Evolutionary conservation across 2,113 vertebrate species (phyloP).

Genomic region (Clarias macrocephalus): DNA sequence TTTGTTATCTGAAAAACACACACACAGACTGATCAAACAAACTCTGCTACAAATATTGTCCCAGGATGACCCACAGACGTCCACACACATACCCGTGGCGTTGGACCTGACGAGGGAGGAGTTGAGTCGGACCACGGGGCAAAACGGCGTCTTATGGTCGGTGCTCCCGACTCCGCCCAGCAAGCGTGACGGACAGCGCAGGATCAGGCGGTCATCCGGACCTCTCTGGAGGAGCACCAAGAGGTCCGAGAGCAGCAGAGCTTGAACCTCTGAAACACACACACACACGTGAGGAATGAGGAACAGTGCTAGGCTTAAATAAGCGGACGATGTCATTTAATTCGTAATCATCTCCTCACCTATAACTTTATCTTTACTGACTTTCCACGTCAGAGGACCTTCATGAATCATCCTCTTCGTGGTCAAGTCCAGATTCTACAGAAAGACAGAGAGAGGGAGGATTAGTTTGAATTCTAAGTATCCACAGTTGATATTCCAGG

Average conservation of each 20-base stretch:
- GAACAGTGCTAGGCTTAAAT: too few relatives aligned
- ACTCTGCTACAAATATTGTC: too few relatives aligned
- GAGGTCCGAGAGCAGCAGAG: constrained; percentile 86
- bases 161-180: constrained; percentile 71
- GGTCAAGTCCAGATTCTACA: constrained; percentile 88
- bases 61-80: too few relatives aligned
- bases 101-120: constrained; percentile 85
- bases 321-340: background rate
- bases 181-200: constrained; percentile 78
- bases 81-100: constrained; percentile 77
- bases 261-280: constrained; percentile 81
- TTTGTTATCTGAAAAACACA: constrained; percentile 77
- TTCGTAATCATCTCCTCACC: constrained; percentile 67
- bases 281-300: background rate
- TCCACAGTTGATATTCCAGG: background rate
- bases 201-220: constrained; percentile 82
- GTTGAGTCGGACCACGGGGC: constrained; percentile 84
- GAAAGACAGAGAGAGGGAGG: background rate
- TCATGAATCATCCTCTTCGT: constrained; percentile 90
- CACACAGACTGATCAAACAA: background rate
- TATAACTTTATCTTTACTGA: constrained; percentile 90
- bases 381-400: constrained; percentile 85
- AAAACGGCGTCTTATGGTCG: constrained; percentile 85
- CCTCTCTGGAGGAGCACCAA: constrained; percentile 86
- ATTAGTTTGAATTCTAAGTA: background rate